These are phyloP conservation scores for Caenorhabditis remanei DNA, from an alignment of 1,140 invertebrate species.

Conservation along the genomic window DNA sequence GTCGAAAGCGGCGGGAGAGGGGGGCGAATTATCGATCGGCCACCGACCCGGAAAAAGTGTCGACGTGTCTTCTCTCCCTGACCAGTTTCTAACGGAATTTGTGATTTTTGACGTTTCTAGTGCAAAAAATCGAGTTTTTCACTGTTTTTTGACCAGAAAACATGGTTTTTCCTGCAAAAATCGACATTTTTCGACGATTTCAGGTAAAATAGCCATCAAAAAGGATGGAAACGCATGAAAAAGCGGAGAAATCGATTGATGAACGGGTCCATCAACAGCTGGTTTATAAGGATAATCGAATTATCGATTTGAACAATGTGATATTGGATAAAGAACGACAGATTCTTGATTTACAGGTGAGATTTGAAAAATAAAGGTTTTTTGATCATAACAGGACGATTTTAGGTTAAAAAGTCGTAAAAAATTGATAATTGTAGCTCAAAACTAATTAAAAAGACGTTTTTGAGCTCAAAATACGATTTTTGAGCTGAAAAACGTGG, in stretches of 20 bases:
- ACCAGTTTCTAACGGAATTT: too few species aligned
- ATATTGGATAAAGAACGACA: conserved; percentile 69
- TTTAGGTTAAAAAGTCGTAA: background rate
- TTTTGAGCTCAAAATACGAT: too few species aligned
- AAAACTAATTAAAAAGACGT: too few species aligned
- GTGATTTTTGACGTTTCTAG: too few species aligned
- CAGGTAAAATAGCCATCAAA: background rate
- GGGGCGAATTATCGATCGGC: too few species aligned
- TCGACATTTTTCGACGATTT: background rate
- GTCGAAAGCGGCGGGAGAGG: too few species aligned
- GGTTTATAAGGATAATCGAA: conserved; percentile 66
- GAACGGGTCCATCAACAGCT: conserved; percentile 63
- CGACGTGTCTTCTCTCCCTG: too few species aligned
- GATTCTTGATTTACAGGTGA: conserved; percentile 66
- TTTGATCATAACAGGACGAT: too few species aligned
- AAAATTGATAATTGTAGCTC: background rate
- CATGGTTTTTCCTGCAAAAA: too few species aligned
- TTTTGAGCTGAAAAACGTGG: background rate
- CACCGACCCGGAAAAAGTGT: too few species aligned
- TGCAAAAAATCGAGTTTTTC: background rate
- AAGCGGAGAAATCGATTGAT: background rate
- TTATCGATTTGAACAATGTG: conserved; percentile 67
- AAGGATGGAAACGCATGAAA: conserved; percentile 1
- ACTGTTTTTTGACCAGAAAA: background rate
- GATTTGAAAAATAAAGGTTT: background rate